Evolutionary conservation across 2,888 invertebrate genomes (phyloP).

Genomic region (Helicoverpa assulta): DNA sequence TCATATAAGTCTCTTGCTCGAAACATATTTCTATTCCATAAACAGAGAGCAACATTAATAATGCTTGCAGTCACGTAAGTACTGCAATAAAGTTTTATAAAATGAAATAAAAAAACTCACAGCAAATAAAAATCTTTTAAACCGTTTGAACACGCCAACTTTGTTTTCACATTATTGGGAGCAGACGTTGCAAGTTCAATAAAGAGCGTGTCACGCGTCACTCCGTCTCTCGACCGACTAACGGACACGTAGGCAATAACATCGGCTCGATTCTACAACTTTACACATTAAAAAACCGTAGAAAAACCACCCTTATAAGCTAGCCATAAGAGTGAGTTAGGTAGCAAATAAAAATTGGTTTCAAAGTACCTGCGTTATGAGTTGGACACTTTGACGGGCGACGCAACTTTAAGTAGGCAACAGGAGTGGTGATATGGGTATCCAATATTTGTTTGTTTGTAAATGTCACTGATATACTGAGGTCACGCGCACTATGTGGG

Average conservation of each 20-base stretch:
- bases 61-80: conserved; percentile 23
- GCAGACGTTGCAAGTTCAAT: conserved; percentile 72
- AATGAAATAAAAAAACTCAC: conserved; percentile 4
- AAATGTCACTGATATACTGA: conserved; percentile 49
- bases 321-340: conserved; percentile 21
- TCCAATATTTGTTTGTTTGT: conserved; percentile 67
- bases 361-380: conserved; percentile 75
- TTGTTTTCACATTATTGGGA: conserved; percentile 56
- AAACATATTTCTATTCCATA: neutral
- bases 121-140: conserved; percentile 35
- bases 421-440: conserved; percentile 73
- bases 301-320: conserved; percentile 49
- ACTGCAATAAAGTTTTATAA: conserved; percentile 20
- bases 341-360: conserved; percentile 50
- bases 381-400: conserved; percentile 84
- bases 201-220: conserved; percentile 74
- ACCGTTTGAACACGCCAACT: conserved; percentile 34
- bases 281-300: conserved; percentile 24
- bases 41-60: conserved; percentile 5
- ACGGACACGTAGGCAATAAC: conserved; percentile 78
- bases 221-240: conserved; percentile 69
- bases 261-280: conserved; percentile 65
- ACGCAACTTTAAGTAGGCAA: conserved; percentile 77
- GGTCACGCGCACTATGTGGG: conserved; percentile 8
- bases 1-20: neutral